Percentiles rank a stretch among this genome's conserved stretches.
These are phyloP conservation scores for Labeo calbasu DNA, from an alignment of 2,797 vertebrate genomes.

Conservation along the genomic window DNA sequence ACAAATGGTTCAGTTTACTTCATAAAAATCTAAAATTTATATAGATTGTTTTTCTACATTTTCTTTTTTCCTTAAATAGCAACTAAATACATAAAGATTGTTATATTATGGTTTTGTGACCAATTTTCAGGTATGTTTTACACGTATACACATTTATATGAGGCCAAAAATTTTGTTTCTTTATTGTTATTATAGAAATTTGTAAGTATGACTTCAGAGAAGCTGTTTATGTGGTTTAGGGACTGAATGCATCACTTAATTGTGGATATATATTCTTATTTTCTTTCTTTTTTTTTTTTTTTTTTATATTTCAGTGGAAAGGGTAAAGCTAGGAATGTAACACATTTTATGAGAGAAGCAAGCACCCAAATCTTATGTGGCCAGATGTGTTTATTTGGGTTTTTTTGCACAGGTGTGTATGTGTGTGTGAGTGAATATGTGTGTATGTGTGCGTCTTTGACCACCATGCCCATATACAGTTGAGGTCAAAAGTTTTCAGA, in stretches of 20 bases:
- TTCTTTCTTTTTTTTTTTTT: not conserved
- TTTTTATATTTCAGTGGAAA: conserved; percentile 5
- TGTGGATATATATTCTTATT: not conserved
- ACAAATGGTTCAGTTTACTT: conserved; percentile 13
- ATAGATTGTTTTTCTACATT: conserved; percentile 8
- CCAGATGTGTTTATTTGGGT: not conserved
- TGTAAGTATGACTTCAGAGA: conserved; percentile 35
- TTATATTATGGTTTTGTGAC: conserved; percentile 60
- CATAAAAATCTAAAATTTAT: not conserved
- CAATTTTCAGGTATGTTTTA: conserved; percentile 76
- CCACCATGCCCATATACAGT: not conserved
- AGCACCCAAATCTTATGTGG: conserved; percentile 23
- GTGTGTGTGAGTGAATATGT: not conserved
- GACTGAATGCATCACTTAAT: conserved; percentile 25
- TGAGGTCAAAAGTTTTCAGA: no score
- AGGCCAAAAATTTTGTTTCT: conserved; percentile 71
- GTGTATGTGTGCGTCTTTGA: conserved; percentile 11
- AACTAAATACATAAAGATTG: conserved; percentile 23
- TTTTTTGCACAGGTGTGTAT: conserved; percentile 35
- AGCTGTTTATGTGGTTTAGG: conserved; percentile 19
- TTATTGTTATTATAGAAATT: conserved; percentile 66
- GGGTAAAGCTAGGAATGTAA: conserved; percentile 9
- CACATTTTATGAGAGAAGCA: conserved; percentile 40
- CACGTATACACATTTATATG: conserved; percentile 70
- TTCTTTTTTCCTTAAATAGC: not conserved